phyloP scores from a whole-genome alignment of 2,797 vertebrate genomes.

The Spinus olivaceus region DNA sequence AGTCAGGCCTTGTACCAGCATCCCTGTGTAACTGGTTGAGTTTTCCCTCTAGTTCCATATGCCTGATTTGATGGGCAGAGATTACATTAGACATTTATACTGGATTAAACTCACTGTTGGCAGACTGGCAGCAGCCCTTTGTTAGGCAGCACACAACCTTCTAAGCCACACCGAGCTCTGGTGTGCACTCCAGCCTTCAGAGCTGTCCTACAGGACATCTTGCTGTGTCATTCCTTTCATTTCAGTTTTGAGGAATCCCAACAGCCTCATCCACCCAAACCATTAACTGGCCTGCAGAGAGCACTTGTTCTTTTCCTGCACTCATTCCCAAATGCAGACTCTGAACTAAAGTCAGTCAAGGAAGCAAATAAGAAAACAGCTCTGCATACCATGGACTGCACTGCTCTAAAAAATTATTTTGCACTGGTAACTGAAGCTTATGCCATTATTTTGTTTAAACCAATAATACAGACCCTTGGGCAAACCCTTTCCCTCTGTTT shows the following conservation, averaged over 20 bases:
- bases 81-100: not conserved
- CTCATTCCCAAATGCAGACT: not conserved
- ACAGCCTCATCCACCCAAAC: not conserved
- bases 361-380: not conserved
- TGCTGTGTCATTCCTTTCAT: constrained; percentile 62
- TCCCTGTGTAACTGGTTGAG: not conserved
- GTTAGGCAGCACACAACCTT: not conserved
- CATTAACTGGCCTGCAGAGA: constrained; percentile 8
- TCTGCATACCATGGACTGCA: not conserved
- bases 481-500: not conserved
- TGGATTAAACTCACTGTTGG: not conserved
- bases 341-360: not conserved
- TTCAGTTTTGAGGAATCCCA: not conserved
- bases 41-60: not conserved
- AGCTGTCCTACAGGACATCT: not conserved
- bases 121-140: not conserved
- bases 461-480: not conserved
- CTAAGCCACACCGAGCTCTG: not conserved
- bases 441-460: not conserved
- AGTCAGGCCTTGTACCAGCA: not conserved
- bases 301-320: not conserved
- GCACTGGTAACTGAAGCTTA: not conserved
- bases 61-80: not conserved
- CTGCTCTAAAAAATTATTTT: not conserved
- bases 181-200: not conserved